A percentile compares a stretch with the other conserved stretches of the same genome.
phyloP scores from a whole-genome alignment of 2,888 invertebrate genomes.

The Onthophagus sagittarius region DNA sequence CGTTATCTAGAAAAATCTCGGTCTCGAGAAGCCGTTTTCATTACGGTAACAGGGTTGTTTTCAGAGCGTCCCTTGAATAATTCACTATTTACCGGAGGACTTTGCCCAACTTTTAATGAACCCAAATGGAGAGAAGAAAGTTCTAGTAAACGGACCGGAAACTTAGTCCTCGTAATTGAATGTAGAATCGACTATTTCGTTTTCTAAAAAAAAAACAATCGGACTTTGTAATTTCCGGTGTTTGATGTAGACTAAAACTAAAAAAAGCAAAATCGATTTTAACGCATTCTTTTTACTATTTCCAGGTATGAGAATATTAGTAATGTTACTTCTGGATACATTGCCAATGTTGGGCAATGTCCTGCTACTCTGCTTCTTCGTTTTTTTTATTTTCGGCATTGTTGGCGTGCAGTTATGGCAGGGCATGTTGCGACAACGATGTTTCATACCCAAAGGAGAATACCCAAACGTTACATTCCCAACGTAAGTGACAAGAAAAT shows the following conservation, averaged over 20 bases:
- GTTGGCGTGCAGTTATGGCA: constrained; percentile 99
- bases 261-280: not conserved
- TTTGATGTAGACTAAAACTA: not conserved
- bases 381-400: constrained; percentile 99
- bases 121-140: not conserved
- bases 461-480: constrained; percentile 54
- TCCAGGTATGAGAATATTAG: constrained; percentile 96
- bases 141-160: not conserved
- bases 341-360: constrained; percentile 99
- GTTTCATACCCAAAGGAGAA: constrained; percentile 58
- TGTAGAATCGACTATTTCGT: not conserved
- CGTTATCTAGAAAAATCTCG: not conserved
- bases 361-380: constrained; percentile 96
- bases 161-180: not conserved
- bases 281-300: constrained; percentile 27
- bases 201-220: not conserved
- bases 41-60: not conserved
- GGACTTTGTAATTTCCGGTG: not conserved
- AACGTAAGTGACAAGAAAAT: too few species aligned
- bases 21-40: not conserved
- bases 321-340: constrained; percentile 97
- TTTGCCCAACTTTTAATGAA: not conserved
- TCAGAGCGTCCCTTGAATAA: not conserved
- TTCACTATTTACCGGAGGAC: not conserved
- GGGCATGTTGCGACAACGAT: constrained; percentile 92